phyloP scores from a whole-genome alignment of 2,113 vertebrate genomes.

The Semnornis frantzii region DNA sequence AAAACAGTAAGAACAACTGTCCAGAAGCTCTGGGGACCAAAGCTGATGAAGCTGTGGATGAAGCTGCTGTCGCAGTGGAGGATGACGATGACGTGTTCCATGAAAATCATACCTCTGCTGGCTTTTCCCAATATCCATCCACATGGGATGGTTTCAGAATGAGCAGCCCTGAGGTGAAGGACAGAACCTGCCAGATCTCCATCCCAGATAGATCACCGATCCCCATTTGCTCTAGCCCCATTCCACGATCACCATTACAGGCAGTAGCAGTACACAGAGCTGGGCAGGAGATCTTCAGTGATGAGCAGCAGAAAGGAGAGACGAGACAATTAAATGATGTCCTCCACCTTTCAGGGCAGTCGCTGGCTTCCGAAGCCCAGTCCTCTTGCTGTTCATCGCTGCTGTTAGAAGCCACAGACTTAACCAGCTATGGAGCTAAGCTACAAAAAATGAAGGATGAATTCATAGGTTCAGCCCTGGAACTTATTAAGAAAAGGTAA shows the following conservation, averaged over 20 bases:
- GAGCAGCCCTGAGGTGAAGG: constrained; percentile 13
- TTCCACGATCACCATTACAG: constrained; percentile 82
- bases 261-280: constrained; percentile 43
- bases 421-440: constrained; percentile 88
- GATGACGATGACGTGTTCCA: constrained; percentile 57
- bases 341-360: constrained; percentile 69
- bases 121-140: constrained; percentile 12
- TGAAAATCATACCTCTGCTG: constrained; percentile 21
- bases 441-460: constrained; percentile 91
- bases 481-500: constrained; percentile 94
- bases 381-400: constrained; percentile 89
- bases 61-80: not conserved
- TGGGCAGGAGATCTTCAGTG: constrained; percentile 30
- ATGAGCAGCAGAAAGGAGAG: constrained; percentile 43
- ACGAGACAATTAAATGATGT: constrained; percentile 32
- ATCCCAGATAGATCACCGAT: not conserved
- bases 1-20: not conserved
- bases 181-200: not conserved
- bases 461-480: constrained; percentile 86
- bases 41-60: not conserved
- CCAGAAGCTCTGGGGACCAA: not conserved
- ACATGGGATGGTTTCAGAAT: constrained; percentile 37
- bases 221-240: constrained; percentile 81
- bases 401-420: constrained; percentile 85
- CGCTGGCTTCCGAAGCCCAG: constrained; percentile 73